Evolutionary conservation across 2,888 invertebrate species (phyloP).

Genomic region (Rhagophthalmus giganteus): DNA sequence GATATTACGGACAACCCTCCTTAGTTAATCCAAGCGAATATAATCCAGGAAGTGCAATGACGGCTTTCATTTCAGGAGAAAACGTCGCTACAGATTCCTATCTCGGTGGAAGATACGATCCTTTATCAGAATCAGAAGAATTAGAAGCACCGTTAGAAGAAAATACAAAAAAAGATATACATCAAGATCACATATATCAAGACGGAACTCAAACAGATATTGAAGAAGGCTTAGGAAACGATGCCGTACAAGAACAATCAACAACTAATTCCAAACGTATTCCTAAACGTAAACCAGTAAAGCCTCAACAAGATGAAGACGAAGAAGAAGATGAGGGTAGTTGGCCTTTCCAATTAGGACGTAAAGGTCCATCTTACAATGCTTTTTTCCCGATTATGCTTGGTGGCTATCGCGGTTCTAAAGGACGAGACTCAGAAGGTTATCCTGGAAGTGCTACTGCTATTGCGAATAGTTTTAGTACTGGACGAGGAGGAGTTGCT

Average conservation of each 20-base stretch:
- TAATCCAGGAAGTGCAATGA: slow-evolving; percentile 49
- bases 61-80: slow-evolving; percentile 52
- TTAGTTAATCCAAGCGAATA: slow-evolving; percentile 33
- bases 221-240: slow-evolving; percentile 27
- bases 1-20: slow-evolving; percentile 47
- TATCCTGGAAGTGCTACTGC: slow-evolving; percentile 66
- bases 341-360: slow-evolving; percentile 44
- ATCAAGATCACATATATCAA: slow-evolving; percentile 1
- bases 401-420: slow-evolving; percentile 49
- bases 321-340: slow-evolving; percentile 57
- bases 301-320: slow-evolving; percentile 53
- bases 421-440: slow-evolving; percentile 43
- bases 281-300: slow-evolving; percentile 30
- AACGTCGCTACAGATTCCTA: slow-evolving; percentile 52
- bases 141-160: slow-evolving; percentile 26
- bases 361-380: slow-evolving; percentile 55
- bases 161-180: slow-evolving; percentile 14
- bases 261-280: slow-evolving; percentile 29
- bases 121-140: slow-evolving; percentile 20
- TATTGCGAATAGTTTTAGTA: slow-evolving; percentile 74
- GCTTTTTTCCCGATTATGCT: slow-evolving; percentile 72
- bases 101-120: slow-evolving; percentile 39
- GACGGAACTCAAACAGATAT: slow-evolving; percentile 17
- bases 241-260: slow-evolving; percentile 36
- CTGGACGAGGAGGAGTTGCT: slow-evolving; percentile 70